phyloP scores from a whole-genome alignment of 64 coral and sea anemone species.

The Pocillopora damicornis region DNA sequence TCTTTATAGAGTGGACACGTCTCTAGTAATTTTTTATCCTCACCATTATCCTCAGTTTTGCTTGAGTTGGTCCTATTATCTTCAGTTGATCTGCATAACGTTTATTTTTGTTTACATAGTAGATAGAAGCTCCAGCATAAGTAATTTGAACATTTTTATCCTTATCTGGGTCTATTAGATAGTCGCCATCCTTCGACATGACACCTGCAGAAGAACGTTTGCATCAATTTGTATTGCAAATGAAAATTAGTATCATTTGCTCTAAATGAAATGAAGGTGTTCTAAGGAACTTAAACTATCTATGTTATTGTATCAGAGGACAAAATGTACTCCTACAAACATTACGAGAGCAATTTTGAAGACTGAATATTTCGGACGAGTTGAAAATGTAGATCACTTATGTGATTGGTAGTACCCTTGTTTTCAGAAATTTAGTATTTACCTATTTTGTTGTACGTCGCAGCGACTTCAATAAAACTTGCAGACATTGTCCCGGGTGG shows the following conservation, averaged over 20 bases:
- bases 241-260: no score
- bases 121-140: neutral
- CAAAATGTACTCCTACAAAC: neutral
- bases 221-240: neutral
- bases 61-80: conserved; percentile 32
- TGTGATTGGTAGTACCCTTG: no score
- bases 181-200: neutral
- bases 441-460: conserved; percentile 25
- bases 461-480: neutral
- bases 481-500: neutral
- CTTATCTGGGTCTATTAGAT: neutral
- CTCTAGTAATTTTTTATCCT: no score
- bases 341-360: no score
- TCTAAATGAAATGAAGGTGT: no score
- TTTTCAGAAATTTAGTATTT: neutral
- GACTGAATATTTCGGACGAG: no score
- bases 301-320: neutral
- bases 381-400: no score
- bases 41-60: neutral
- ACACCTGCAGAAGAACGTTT: neutral
- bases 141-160: neutral
- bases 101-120: neutral
- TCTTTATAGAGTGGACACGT: no score
- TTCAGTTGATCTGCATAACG: neutral
- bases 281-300: neutral